phyloP scores from a whole-genome alignment of 1,140 invertebrate species.

The Rhopalosiphum maidis region DNA sequence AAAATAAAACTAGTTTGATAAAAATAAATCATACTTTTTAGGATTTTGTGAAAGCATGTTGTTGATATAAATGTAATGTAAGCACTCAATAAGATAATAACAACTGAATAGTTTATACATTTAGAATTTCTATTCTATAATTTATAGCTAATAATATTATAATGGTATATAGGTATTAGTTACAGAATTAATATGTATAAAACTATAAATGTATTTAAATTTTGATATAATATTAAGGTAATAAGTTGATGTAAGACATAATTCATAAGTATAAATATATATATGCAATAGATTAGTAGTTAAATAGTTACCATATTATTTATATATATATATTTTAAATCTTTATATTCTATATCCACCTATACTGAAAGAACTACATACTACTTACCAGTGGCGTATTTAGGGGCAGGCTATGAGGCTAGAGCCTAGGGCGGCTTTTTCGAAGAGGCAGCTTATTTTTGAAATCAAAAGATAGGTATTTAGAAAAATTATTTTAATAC shows the following conservation, averaged over 20 bases:
- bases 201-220: neutral
- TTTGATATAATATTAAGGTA: neutral
- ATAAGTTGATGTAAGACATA: neutral
- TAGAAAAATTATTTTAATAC: no score
- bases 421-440: no score
- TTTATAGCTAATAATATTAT: neutral
- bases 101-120: neutral
- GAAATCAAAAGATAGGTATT: no score
- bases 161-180: neutral
- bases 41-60: constrained; percentile 5
- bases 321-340: neutral
- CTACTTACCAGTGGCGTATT: no score
- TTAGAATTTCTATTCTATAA: constrained; percentile 3
- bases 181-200: neutral
- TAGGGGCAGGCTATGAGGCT: no score
- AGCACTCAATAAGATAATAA: neutral
- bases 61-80: neutral
- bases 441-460: no score
- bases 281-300: neutral
- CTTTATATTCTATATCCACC: neutral
- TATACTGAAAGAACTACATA: neutral
- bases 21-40: constrained; percentile 11
- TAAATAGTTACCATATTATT: neutral
- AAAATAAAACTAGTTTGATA: constrained; percentile 10
- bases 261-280: neutral